phyloP scores from a whole-genome alignment of 2,113 vertebrate species.

The Lepidothrix coronata region DNA sequence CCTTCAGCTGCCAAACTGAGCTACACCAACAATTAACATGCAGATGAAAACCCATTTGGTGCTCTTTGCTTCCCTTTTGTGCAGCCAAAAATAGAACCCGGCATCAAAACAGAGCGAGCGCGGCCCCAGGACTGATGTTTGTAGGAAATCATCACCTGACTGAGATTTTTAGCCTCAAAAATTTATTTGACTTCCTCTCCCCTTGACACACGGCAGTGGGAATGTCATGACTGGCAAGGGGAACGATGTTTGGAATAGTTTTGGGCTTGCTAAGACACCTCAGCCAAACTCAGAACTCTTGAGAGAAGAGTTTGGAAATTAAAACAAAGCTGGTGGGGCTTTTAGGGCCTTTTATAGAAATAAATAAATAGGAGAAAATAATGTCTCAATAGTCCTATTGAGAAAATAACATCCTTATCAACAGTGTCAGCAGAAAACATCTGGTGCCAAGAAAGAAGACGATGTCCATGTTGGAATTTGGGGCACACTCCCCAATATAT shows the following conservation, averaged over 20 bases:
- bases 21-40: neutral
- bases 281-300: neutral
- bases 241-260: neutral
- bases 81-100: neutral
- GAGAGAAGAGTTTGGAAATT: neutral
- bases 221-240: neutral
- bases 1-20: neutral
- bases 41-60: neutral
- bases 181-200: neutral
- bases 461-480: neutral
- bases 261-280: neutral
- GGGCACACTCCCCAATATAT: fast-evolving
- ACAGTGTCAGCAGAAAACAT: fast-evolving
- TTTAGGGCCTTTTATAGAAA: neutral
- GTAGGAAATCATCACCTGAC: neutral
- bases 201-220: neutral
- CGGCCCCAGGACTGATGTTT: neutral
- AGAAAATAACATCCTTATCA: neutral
- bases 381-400: neutral
- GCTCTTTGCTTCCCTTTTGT: neutral
- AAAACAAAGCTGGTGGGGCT: neutral
- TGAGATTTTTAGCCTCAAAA: neutral
- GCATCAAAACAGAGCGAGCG: neutral
- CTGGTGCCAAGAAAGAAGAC: neutral
- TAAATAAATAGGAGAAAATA: neutral